These are phyloP conservation scores for Leucoraja erinaceus DNA, from an alignment of 2,113 vertebrate species.

Conservation along the genomic window DNA sequence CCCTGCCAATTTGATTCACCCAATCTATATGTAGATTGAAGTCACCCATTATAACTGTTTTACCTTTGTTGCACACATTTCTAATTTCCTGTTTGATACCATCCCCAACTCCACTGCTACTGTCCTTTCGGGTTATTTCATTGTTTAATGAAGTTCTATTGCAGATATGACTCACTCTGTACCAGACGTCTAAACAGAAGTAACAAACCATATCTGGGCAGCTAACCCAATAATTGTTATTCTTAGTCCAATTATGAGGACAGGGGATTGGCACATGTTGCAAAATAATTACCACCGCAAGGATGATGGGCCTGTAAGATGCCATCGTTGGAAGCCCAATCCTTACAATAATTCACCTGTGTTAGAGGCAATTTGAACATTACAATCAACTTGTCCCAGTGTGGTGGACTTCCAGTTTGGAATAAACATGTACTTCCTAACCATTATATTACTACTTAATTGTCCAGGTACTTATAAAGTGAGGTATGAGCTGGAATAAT, in stretches of 20 bases:
- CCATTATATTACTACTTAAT: background rate
- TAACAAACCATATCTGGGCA: background rate
- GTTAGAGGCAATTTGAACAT: background rate
- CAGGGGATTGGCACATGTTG: background rate
- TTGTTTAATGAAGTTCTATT: no score
- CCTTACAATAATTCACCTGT: background rate
- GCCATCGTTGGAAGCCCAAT: background rate
- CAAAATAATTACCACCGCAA: background rate
- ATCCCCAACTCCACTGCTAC: no score
- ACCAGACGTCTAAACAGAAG: background rate
- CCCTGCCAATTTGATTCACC: no score
- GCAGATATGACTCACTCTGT: background rate
- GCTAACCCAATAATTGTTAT: no score
- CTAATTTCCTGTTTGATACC: no score
- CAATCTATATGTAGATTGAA: no score
- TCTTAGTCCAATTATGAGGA: background rate
- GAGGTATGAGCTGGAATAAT: background rate
- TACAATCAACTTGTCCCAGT: background rate
- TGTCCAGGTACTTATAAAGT: background rate
- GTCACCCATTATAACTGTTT: no score
- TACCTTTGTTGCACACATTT: no score
- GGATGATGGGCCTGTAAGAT: background rate
- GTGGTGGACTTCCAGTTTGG: background rate
- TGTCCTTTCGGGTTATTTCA: no score
- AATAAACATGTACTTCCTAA: background rate